Percentiles rank a stretch among this genome's conserved stretches.
These are phyloP conservation scores for Anguilla pacifica DNA, from an alignment of 2,797 vertebrate species.

Conservation along the genomic window DNA sequence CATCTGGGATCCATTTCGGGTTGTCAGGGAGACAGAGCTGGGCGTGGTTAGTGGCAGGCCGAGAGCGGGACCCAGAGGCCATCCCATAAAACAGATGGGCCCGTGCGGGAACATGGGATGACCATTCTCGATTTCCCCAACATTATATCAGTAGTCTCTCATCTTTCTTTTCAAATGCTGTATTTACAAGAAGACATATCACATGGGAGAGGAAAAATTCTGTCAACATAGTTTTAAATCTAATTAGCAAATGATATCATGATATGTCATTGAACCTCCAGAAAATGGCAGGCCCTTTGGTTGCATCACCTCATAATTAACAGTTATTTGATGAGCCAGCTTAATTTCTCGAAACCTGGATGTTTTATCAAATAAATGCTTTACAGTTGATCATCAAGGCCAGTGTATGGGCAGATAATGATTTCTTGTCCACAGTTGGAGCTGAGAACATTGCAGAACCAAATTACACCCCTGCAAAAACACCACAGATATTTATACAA, in stretches of 20 bases:
- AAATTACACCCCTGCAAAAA: not conserved
- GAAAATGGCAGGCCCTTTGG: too few species aligned
- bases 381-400: not conserved
- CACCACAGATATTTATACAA: not conserved
- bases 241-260: too few species aligned
- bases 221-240: too few species aligned
- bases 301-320: not conserved
- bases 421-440: not conserved
- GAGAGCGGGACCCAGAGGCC: not conserved
- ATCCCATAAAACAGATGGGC: not conserved
- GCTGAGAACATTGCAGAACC: not conserved
- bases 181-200: not conserved
- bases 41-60: not conserved
- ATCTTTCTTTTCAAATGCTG: not conserved
- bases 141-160: not conserved
- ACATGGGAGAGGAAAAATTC: not conserved
- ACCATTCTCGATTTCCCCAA: not conserved
- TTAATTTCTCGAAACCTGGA: not conserved
- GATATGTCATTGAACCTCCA: too few species aligned
- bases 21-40: constrained; percentile 1
- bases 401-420: not conserved
- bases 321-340: not conserved
- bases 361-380: not conserved
- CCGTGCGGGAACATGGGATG: too few species aligned
- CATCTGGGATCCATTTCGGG: not conserved